Conservation (phyloP, 2,113 vertebrate species). For the Sylvietta virens region DNA sequence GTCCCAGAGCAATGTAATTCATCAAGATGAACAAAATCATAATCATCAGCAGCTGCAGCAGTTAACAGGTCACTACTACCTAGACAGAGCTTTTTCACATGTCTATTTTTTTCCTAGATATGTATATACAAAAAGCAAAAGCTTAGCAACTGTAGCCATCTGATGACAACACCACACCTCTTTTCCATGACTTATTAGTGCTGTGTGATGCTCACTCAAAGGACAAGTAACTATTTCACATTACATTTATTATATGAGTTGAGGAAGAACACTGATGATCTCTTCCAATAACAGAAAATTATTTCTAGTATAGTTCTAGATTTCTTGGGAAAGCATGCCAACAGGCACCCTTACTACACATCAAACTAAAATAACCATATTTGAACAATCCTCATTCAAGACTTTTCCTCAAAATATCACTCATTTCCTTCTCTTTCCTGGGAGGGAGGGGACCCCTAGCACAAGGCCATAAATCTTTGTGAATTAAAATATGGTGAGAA, state of each 20-base stretch:
- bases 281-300: background rate
- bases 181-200: background rate
- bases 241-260: background rate
- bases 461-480: background rate
- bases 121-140: accelerated
- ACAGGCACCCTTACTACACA: background rate
- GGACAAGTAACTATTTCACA: background rate
- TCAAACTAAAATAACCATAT: background rate
- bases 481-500: background rate
- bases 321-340: background rate
- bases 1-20: background rate
- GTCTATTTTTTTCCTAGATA: background rate
- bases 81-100: background rate
- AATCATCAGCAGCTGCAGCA: background rate
- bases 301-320: background rate
- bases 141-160: background rate
- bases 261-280: background rate
- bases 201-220: background rate
- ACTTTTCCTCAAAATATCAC: background rate
- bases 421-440: background rate
- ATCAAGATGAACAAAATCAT: background rate
- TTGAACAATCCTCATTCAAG: background rate
- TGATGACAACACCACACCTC: background rate
- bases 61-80: background rate
- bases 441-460: accelerated